Evolutionary conservation across 92 coral and sea anemone genomes (phyloP).

Genomic region (Parazoanthus darwini): DNA sequence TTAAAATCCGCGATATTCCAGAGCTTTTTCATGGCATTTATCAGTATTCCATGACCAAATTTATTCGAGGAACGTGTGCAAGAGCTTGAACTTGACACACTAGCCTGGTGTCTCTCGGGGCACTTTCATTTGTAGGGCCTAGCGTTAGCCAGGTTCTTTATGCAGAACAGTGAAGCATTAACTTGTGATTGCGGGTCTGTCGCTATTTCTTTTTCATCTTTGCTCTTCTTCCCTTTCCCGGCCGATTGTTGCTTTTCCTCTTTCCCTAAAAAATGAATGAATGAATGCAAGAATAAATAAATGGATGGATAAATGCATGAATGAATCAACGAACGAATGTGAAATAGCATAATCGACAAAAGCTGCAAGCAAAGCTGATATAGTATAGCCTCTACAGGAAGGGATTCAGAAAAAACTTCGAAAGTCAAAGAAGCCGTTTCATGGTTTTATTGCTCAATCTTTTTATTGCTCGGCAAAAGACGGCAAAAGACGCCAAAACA

Average conservation of each 20-base stretch:
- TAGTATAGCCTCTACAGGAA: too few species aligned
- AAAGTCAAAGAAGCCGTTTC: too few species aligned
- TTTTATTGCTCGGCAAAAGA: too few species aligned
- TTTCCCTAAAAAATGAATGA: slow-evolving; percentile 47
- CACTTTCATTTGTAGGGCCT: neutral
- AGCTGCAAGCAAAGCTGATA: neutral
- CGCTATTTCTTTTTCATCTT: slow-evolving; percentile 70
- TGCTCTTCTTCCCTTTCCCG: slow-evolving; percentile 84
- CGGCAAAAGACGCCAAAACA: too few species aligned
- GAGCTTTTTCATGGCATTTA: too few species aligned
- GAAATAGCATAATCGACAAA: neutral
- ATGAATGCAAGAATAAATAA: neutral
- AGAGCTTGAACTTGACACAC: neutral
- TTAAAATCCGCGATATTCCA: too few species aligned
- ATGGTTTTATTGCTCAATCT: too few species aligned
- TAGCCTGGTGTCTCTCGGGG: neutral
- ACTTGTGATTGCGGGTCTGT: neutral
- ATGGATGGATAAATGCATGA: too few species aligned
- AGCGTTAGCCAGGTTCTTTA: neutral
- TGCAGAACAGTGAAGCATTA: neutral
- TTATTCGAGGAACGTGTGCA: neutral
- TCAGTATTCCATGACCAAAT: too few species aligned
- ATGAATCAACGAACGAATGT: too few species aligned
- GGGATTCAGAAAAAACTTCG: too few species aligned
- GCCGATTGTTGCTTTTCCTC: slow-evolving; percentile 66